Base-by-base conservation (phyloP, 2,113 vertebrate genomes). In the Mormyrus iriodes region DNA sequence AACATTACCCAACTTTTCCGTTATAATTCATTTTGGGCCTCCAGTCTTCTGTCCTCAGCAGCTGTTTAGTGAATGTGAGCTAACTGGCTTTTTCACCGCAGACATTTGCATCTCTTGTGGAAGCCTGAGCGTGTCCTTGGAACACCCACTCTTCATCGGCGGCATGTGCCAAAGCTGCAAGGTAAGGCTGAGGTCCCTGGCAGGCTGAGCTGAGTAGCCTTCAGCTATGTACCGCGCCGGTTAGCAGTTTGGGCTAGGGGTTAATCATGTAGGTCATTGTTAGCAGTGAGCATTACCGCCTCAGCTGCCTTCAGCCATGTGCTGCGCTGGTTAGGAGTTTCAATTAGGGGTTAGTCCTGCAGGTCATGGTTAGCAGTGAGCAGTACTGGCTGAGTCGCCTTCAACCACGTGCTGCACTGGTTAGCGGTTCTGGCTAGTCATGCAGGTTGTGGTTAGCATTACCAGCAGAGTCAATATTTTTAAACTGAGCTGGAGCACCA, bases 131-230 rank as follows among this genome's bases (percentile, higher is more conserved):
- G 97, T 98, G 42, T 96, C 97, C 84, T 94, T 99, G 93, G 98
- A 99, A 91, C 98, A 99, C 94, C 98, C 98, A 55, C 97, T 99
- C 7, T 99, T 99, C 79, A 93, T 95, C 0, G 98, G 98, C 92
- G 98, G 98, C n/a, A 99, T 99, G 98, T 99, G 98, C 94, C 98
- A 98, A 96, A 97, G 97, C 93, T 99, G 98, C 96, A 99, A 99
- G 96, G 98, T 99, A 95, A 39, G 76, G 52, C 27, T 61, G 39
- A 73, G 27, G 79, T 51, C 27, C 46, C 31, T 39, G 15, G 31
- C 39, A 17, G 8, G 73, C 8, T 3, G 24, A 24, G 24, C 58
- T 65, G n/a, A 44, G 42, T 46, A 4, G 35, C 19, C 4, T 4
- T 21, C 4, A 1, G 7, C 53, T 55, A 21, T 53, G 52, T 53